These are phyloP conservation scores for Paralichthys olivaceus DNA, from an alignment of 2,113 vertebrate species.

Conservation along the genomic window DNA sequence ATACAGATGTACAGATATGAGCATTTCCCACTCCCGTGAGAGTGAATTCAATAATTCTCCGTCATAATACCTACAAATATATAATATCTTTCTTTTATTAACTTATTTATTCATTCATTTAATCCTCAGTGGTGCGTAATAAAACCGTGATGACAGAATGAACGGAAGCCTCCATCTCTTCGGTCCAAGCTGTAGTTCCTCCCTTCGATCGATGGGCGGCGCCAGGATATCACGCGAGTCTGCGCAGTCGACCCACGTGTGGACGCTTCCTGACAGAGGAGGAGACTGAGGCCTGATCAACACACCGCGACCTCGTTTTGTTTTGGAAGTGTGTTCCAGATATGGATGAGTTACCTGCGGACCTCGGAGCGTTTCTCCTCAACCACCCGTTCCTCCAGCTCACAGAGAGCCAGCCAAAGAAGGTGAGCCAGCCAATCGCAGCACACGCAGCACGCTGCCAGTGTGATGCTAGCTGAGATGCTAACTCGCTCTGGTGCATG, in stretches of 20 bases:
- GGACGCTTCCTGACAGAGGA: slow-evolving; percentile 10
- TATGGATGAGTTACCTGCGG: slow-evolving; percentile 79
- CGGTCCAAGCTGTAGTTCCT: neutral
- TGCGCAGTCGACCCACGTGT: slow-evolving; percentile 53
- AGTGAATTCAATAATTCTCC: neutral
- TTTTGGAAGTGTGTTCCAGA: neutral
- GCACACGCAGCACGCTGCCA: neutral
- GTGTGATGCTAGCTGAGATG: slow-evolving; percentile 36
- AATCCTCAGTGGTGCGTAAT: too few relatives aligned
- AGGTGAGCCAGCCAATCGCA: slow-evolving; percentile 61
- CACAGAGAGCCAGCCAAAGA: slow-evolving; percentile 66
- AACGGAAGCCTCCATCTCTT: neutral
- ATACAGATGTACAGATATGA: neutral
- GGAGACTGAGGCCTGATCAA: neutral
- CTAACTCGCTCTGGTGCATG: slow-evolving; percentile 37
- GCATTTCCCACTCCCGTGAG: neutral
- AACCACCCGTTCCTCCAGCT: slow-evolving; percentile 79
- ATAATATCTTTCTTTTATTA: neutral
- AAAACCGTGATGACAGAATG: too few relatives aligned
- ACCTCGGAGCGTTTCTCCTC: slow-evolving; percentile 73
- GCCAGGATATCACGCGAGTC: neutral
- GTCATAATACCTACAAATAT: neutral
- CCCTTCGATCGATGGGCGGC: slow-evolving; percentile 40
- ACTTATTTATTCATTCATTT: neutral
- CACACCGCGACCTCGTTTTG: neutral